Evolutionary conservation across 37 sponge, comb jelly and placozoan genomes (phyloP), one percentile per base, ranked within the genome.

Genomic region (Halichondria panicea): DNA sequence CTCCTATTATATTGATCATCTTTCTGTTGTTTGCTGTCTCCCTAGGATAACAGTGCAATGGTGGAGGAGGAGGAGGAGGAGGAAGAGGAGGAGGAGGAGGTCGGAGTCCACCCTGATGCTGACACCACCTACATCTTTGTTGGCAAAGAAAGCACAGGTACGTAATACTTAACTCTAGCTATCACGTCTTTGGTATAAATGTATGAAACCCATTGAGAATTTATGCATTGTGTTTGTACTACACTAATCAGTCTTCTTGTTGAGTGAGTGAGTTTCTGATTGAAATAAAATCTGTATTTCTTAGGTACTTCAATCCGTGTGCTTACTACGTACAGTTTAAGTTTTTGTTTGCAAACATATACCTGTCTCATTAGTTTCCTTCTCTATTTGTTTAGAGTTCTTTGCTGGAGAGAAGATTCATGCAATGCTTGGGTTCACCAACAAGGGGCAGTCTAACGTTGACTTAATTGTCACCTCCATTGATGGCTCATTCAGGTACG

Each of bases 1-100:
- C n/a, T n/a, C n/a, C n/a, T n/a, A n/a, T n/a, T 48, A 48, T 48
- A 15, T 48, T 48, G 52, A 11, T 48, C 11, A 18, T 48, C 11
- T 15, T 48, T 48, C 15, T 15, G 30, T n/a, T 53, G 4, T 31
- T 33, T 4, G 50, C 3, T 73, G 25, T 55, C 43, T 21, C 42
- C 18, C 42, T 12, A 77, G 42, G 85, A 84, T 43, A 65, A 37
- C 33, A 75, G 21, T 3, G 80, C 45, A 33, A 61, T 48, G 55
- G 63, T 32, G 0, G 73, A 58, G 28, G 88, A 58, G 48, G 84
- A 74, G 59, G 96, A 77, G 53, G 87, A 82, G 55, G 96, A 88
- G 46, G 93, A 89, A 55, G 89, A 84, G 55, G 96, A 89, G 62
- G 84, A 86, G n/a, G 68, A 83, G 35, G 72, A 77, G n/a, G 45